phyloP scores from a whole-genome alignment of 2,888 invertebrate species.

The Phasia obesa region DNA sequence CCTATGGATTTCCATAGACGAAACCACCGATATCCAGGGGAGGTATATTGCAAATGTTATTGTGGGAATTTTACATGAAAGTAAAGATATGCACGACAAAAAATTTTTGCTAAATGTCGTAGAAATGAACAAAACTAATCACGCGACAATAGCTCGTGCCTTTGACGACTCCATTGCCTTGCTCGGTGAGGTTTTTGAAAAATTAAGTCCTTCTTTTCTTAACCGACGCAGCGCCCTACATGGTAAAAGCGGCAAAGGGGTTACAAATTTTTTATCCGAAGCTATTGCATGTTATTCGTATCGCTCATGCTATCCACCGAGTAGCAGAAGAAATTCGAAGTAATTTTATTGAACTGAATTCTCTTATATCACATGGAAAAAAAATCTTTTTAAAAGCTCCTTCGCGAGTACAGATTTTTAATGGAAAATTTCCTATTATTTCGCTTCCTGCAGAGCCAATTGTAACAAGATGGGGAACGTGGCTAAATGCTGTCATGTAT shows the following conservation, averaged over 20 bases:
- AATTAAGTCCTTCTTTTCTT: constrained; percentile 26
- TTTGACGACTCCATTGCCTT: constrained; percentile 17
- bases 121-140: background rate
- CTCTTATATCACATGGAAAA: background rate
- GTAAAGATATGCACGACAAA: too few species aligned
- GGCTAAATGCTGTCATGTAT: too few species aligned
- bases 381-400: constrained; percentile 4
- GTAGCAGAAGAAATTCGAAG: background rate
- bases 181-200: constrained; percentile 34
- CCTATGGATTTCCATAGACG: too few species aligned
- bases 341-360: background rate
- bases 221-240: constrained; percentile 41
- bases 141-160: constrained; percentile 18
- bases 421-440: too few species aligned
- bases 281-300: background rate
- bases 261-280: constrained; percentile 18
- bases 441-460: background rate
- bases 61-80: too few species aligned
- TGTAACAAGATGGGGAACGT: constrained; percentile 1
- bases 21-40: too few species aligned
- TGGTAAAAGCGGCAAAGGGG: constrained; percentile 32
- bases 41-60: too few species aligned
- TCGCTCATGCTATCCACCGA: background rate
- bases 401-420: constrained; percentile 4
- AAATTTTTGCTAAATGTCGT: too few species aligned